Conservation (phyloP, 1,140 invertebrate genomes). For the Bombus confusus region DNA sequence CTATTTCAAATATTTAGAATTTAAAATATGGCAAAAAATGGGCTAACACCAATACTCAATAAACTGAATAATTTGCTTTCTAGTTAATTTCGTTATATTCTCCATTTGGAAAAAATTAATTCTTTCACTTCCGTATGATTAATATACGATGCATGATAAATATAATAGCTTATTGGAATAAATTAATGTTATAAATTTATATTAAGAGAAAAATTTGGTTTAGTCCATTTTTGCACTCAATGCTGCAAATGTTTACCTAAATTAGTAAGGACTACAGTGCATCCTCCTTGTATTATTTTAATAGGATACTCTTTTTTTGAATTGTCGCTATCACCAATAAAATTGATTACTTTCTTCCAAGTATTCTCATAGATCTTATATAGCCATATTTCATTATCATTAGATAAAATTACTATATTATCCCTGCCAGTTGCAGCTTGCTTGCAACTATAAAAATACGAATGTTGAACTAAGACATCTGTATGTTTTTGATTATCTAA, state of each 20-base stretch:
- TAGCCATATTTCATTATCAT: conserved; percentile 73
- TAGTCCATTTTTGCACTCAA: neutral
- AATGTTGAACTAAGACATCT: neutral
- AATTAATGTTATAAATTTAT: no score
- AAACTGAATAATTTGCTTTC: neutral
- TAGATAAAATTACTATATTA: conserved; percentile 69
- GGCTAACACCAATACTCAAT: neutral
- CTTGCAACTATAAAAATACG: conserved; percentile 67
- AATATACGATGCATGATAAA: no score
- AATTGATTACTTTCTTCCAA: conserved; percentile 75
- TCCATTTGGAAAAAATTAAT: no score
- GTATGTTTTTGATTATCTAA: neutral
- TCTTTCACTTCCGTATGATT: no score
- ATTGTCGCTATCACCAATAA: conserved; percentile 63
- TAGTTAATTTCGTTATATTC: no score
- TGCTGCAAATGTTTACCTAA: conserved; percentile 65
- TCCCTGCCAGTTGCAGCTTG: conserved; percentile 68
- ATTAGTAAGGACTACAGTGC: conserved; percentile 76
- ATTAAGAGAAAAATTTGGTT: no score
- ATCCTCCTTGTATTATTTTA: conserved; percentile 72
- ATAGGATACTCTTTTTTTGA: conserved; percentile 65
- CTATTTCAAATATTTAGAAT: neutral
- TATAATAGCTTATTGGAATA: no score
- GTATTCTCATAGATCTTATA: conserved; percentile 73
- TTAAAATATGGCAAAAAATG: neutral